These are phyloP conservation scores for Zoanthus sansibaricus DNA, from an alignment of 92 coral and sea anemone species.

Conservation along the genomic window DNA sequence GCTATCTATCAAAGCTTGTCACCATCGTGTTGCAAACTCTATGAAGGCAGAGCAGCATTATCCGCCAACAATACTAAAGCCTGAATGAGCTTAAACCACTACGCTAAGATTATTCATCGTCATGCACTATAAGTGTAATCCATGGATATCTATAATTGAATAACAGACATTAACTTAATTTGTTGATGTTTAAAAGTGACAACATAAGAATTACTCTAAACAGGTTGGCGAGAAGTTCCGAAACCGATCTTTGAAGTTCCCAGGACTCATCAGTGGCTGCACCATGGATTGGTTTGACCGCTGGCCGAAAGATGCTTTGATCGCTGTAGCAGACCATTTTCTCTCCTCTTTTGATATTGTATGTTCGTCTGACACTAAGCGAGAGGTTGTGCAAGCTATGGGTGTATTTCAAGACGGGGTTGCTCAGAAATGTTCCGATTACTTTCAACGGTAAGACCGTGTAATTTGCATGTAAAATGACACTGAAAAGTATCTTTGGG, in stretches of 20 bases:
- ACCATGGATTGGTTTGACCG: constrained; percentile 99
- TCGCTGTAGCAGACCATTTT: constrained; percentile 97
- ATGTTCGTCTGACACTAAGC: constrained; percentile 79
- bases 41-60: too few relatives aligned
- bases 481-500: too few relatives aligned
- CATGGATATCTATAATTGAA: too few relatives aligned
- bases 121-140: too few relatives aligned
- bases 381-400: constrained; percentile 91
- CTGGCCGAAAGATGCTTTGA: constrained; percentile 99
- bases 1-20: too few relatives aligned
- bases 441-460: constrained; percentile 82
- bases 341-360: constrained; percentile 86
- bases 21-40: too few relatives aligned
- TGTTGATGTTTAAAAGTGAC: neutral
- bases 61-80: too few relatives aligned
- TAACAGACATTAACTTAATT: neutral
- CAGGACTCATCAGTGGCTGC: constrained; percentile 97
- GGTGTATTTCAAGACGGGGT: constrained; percentile 98
- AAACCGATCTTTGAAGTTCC: constrained; percentile 95
- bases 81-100: too few relatives aligned
- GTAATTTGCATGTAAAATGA: too few relatives aligned
- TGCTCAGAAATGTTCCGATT: constrained; percentile 86
- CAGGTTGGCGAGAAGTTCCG: constrained; percentile 99
- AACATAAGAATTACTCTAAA: neutral
- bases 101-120: too few relatives aligned